Conservation (phyloP, 92 coral and sea anemone species). For the Siderastrea siderea region DNA sequence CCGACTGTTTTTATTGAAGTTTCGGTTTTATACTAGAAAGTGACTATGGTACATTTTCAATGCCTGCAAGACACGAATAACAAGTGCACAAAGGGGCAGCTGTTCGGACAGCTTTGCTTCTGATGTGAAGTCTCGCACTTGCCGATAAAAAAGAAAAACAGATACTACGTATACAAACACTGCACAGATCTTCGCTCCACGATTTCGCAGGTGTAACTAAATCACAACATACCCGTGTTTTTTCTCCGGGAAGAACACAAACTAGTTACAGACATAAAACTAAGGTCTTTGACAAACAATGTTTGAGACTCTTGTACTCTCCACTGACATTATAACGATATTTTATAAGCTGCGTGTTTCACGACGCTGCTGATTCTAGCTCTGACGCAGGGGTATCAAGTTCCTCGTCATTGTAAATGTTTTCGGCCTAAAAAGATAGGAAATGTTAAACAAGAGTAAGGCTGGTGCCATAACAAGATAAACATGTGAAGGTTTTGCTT, state of each 20-base stretch:
- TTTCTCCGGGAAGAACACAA: too few relatives aligned
- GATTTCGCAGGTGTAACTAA: not conserved
- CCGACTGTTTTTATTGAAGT: too few relatives aligned
- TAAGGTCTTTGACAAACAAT: not conserved
- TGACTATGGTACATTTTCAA: too few relatives aligned
- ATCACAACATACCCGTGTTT: not conserved
- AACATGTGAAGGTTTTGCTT: not conserved
- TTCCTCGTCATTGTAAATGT: slow-evolving; percentile 97
- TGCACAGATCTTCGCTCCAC: too few relatives aligned
- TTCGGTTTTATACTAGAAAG: too few relatives aligned
- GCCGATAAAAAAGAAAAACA: too few relatives aligned
- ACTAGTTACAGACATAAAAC: not conserved
- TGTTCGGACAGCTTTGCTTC: too few relatives aligned
- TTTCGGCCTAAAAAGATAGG: slow-evolving; percentile 80
- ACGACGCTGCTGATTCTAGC: slow-evolving; percentile 80
- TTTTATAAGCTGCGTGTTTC: not conserved
- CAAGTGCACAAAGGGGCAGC: too few relatives aligned
- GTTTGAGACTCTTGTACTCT: not conserved
- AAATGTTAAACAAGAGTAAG: not conserved
- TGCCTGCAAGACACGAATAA: too few relatives aligned
- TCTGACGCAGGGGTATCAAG: slow-evolving; percentile 97
- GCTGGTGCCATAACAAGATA: not conserved
- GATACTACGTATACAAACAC: too few relatives aligned
- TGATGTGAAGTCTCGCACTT: too few relatives aligned
- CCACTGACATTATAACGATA: not conserved